Evolutionary conservation across 2,888 invertebrate genomes (phyloP), one percentile per base, ranked within the genome.

Genomic region (Nudaria mundana): DNA sequence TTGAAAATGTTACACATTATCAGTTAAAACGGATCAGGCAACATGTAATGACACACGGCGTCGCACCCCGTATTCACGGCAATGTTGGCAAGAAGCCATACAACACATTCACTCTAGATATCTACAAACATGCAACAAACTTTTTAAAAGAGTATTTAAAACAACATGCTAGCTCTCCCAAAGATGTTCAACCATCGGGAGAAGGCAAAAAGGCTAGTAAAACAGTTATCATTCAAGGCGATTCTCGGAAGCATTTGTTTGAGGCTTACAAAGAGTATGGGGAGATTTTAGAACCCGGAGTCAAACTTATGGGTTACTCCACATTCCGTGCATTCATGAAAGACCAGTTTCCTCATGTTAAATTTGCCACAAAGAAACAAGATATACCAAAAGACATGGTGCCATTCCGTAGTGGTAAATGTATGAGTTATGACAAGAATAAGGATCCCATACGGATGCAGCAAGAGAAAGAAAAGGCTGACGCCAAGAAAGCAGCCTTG

Each of bases 241-340:
- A 90, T 45, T 89, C 90, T 1, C 74, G 94, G 45, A 94, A 94
- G 77, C 93, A 93, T 64, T 84, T 94, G 23, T 94, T 94, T 56
- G 93, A 94, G 62, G 92, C 92, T 26, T 94, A 94, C 67, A 92
- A 92, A 63, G 92, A 94, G 57, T 94, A 93, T 66, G 93, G 94
- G 46, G 92, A 92, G 67, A 91, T 92, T 50, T 76, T 92, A 35
- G 93, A 93, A 59, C 93, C 93, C 0, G 91, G 92, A 37, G 91
- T 93, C 8, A 94, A 94, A 75, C 81, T 93, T 10, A 94, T 95
- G 94, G 94, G 94, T 0, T 95, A 94, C 63, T 94, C 94, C 1
- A 94, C 94, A 6, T 95, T 95, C 80, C 87, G 94, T 48, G 92
- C 94, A 58, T 95, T 94, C 66, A 93, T 95, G 92, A 94, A 94